Conservation (phyloP, 2,888 invertebrate genomes). For the Pristionchus fissidentatus region DNA sequence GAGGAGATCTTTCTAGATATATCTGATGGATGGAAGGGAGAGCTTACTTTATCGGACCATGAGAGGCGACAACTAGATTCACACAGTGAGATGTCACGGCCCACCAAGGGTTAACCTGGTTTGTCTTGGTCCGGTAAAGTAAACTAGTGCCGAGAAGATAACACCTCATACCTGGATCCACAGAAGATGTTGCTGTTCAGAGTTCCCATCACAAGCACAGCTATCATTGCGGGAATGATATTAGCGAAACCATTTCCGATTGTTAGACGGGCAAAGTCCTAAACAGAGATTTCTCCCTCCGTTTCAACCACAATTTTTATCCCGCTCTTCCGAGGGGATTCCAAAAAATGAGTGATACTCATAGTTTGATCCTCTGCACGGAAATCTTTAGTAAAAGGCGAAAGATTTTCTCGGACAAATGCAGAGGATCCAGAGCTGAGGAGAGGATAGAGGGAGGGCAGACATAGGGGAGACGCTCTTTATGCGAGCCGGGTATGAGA, state of each 20-base stretch:
- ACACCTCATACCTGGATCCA: slow-evolving; percentile 57
- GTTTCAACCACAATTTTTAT: not conserved
- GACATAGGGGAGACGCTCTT: not conserved
- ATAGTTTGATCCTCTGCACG: slow-evolving; percentile 56
- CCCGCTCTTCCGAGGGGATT: slow-evolving; percentile 49
- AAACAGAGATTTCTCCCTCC: not conserved
- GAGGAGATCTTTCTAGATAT: not conserved
- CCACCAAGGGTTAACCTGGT: too few species aligned
- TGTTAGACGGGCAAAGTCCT: slow-evolving; percentile 62
- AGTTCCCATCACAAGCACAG: slow-evolving; percentile 64
- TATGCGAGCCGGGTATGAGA: not conserved
- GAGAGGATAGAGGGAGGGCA: not conserved
- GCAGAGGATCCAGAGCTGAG: slow-evolving; percentile 47
- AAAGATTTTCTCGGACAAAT: slow-evolving; percentile 57
- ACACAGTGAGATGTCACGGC: too few species aligned
- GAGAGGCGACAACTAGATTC: too few species aligned
- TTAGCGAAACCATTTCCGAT: slow-evolving; percentile 60
- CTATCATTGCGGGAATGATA: slow-evolving; percentile 67
- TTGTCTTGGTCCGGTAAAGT: not conserved
- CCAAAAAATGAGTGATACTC: slow-evolving; percentile 49
- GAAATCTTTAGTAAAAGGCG: slow-evolving; percentile 66
- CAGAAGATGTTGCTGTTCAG: slow-evolving; percentile 68
- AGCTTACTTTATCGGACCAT: too few species aligned
- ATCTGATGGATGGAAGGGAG: too few species aligned
- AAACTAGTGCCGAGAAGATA: too few species aligned